phyloP scores from a whole-genome alignment of 2,888 invertebrate genomes.

The Melanostoma scalare region DNA sequence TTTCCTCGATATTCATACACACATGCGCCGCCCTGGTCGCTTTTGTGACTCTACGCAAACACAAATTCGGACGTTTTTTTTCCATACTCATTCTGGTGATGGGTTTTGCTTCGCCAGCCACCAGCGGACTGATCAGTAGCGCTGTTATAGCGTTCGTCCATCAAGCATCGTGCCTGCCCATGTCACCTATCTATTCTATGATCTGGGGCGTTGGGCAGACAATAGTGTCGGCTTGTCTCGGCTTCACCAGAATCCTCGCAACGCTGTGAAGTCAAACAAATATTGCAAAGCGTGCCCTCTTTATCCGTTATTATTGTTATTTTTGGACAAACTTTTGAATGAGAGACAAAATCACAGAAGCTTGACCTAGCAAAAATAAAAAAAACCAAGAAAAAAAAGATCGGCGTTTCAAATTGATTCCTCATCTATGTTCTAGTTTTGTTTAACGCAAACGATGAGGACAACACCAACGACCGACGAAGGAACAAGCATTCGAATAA shows the following conservation, averaged over 20 bases:
- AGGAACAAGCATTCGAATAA: constrained; percentile 33
- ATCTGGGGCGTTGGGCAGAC: constrained; percentile 98
- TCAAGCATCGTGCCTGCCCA: constrained; percentile 92
- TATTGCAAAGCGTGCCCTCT: constrained; percentile 22
- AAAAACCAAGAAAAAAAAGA: neutral
- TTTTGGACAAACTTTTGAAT: constrained; percentile 37
- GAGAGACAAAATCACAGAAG: constrained; percentile 19
- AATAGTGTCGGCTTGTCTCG: constrained; percentile 92
- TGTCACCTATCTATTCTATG: constrained; percentile 95
- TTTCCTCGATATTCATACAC: constrained; percentile 96
- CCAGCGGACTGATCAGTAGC: constrained; percentile 94
- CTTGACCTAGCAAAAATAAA: constrained; percentile 16
- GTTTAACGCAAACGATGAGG: neutral
- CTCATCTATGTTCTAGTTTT: neutral
- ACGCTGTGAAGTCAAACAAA: constrained; percentile 86
- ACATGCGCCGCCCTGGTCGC: constrained; percentile 95
- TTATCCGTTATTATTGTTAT: constrained; percentile 32
- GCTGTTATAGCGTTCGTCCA: constrained; percentile 97
- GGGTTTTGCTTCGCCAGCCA: constrained; percentile 94
- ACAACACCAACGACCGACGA: neutral
- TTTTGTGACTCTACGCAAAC: constrained; percentile 94
- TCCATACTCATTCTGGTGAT: constrained; percentile 93
- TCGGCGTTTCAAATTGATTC: neutral
- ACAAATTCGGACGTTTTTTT: constrained; percentile 97
- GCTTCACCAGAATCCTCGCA: constrained; percentile 95